Conservation (phyloP, 2,113 vertebrate genomes). For the Panthera uncia region DNA sequence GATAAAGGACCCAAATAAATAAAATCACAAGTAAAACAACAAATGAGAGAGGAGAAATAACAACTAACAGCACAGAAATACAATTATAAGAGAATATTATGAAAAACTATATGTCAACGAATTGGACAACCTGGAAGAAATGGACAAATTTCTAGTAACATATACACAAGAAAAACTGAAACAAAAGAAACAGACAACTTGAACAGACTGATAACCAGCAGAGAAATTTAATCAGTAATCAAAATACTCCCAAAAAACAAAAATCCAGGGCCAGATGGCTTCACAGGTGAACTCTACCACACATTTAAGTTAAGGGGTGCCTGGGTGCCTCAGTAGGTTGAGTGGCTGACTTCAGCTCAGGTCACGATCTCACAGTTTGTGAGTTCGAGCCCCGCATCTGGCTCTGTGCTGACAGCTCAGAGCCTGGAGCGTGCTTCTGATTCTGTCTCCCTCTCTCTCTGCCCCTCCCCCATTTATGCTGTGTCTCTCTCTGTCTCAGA, state of each 20-base stretch:
- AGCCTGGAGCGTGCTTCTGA: no score
- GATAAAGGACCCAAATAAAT: not conserved
- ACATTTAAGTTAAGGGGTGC: not conserved
- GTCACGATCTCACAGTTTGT: no score
- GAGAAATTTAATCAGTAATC: not conserved
- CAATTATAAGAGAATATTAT: not conserved
- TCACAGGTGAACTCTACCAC: not conserved
- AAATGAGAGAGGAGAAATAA: not conserved
- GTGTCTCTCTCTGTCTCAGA: no score
- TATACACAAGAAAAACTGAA: not conserved
- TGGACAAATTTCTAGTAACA: not conserved
- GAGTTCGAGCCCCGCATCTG: no score
- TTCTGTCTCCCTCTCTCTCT: no score
- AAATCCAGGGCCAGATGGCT: not conserved
- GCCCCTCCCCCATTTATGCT: no score
- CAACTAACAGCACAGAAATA: not conserved
- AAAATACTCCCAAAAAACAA: not conserved
- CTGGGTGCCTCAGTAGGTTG: no score
- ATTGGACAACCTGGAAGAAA: not conserved
- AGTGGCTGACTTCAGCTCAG: no score
- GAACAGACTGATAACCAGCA: not conserved
- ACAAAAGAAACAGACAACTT: not conserved
- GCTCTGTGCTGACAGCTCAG: no score
- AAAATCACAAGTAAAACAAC: not conserved
- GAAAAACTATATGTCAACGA: not conserved